Base-by-base conservation (phyloP, 2,888 invertebrate genomes). In the Cryptocheilus praepositus region DNA sequence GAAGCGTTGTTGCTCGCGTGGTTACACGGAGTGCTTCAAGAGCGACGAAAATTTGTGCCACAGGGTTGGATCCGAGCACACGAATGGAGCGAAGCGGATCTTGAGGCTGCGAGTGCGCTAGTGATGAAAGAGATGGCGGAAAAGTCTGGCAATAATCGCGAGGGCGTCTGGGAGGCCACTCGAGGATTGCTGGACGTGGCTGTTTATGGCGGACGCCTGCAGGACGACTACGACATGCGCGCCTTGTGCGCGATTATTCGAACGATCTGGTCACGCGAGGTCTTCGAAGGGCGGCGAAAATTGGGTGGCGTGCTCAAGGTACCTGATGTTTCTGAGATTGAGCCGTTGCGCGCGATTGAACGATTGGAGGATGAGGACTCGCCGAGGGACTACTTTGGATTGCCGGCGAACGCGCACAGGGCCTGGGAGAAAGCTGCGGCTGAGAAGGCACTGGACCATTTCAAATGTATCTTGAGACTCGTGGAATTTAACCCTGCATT, bases 1-100 rank as follows among this genome's bases (percentile, higher is more conserved):
- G 36, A 80, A 36, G 61, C 95, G 64, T 93, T 98, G 80, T 93
- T 95, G 5, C 89, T 98, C 16, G 94, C 97, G 71, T 95, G 95
- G 92, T 91, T 96, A 64, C 98, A 98, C 88, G 97, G 98, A 0
- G 91, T 98, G 15, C 91, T 97, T 60, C 95, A 95, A 87, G 99
- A 99, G 89, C 91, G 99, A 49, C 91, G 98, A 67, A 95, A 85
- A 52, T 88, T 88, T 54, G 83, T 88, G 3, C 86, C 89, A 62
- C 83, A 86, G 84, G 95, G 96, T 0, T 97, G 97, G 97, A 94
- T 94, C 0, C 95, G 94, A 85, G 93, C 93, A 85, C 97, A 98
- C 88, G 96, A 97, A 84, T 97, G 97, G 89, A 94, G 94, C 60
- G 93, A 94, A 79, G 92, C 94, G 0, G 97, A 97, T 88, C 89